These are phyloP conservation scores for Clanis bilineata DNA, from an alignment of 2,888 invertebrate species.

Conservation along the genomic window DNA sequence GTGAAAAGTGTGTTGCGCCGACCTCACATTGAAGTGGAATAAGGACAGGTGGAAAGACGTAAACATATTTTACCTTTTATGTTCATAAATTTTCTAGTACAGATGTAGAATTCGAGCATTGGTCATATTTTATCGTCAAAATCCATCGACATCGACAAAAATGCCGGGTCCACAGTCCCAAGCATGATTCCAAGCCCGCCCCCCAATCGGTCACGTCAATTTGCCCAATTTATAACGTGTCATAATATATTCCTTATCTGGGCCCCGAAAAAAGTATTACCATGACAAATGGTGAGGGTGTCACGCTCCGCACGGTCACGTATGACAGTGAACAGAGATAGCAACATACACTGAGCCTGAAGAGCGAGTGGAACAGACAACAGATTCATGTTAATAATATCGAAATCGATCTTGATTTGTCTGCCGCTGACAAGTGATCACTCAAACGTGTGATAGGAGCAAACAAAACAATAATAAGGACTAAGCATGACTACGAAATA, in stretches of 20 bases:
- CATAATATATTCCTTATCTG: conserved; percentile 65
- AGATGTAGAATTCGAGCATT: too few relatives aligned
- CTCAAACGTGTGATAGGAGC: conserved; percentile 50
- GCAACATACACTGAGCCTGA: conserved; percentile 18
- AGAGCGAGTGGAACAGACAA: conserved; percentile 37
- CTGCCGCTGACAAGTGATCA: conserved; percentile 73
- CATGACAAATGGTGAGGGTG: conserved; percentile 67
- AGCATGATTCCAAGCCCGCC: not conserved
- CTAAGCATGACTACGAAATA: too few relatives aligned
- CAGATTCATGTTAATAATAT: conserved; percentile 70
- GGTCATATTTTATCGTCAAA: not conserved
- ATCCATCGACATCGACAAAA: conserved; percentile 9
- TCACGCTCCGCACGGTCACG: conserved; percentile 35
- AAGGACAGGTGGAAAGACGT: too few relatives aligned
- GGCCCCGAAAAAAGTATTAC: conserved; percentile 56
- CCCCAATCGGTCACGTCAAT: conserved; percentile 25
- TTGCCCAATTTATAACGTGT: conserved; percentile 62
- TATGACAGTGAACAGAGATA: conserved; percentile 33
- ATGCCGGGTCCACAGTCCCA: not conserved
- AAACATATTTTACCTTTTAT: too few relatives aligned
- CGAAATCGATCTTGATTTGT: conserved; percentile 76
- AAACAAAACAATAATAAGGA: too few relatives aligned
- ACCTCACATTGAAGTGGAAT: too few relatives aligned
- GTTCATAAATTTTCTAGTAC: too few relatives aligned
- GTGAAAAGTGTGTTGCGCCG: too few relatives aligned